Base-by-base conservation (phyloP, 2,888 invertebrate species). In the Amphiduros pacificus region DNA sequence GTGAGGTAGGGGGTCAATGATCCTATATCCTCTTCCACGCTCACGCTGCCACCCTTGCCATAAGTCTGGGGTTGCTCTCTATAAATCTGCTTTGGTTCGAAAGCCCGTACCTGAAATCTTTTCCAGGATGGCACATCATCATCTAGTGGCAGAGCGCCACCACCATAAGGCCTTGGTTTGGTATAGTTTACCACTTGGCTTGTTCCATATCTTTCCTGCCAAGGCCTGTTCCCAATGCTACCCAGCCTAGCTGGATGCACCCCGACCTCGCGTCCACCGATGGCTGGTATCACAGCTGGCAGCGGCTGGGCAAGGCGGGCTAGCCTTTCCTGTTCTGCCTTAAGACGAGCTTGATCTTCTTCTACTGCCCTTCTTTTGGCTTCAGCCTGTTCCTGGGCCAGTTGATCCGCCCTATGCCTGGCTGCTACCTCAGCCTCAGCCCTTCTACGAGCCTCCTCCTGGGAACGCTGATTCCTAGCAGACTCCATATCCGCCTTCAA, bases 391-490 rank as follows among this genome's bases (percentile, higher is more conserved):
- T 22, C 4, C n/a, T n/a, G n/a, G 6, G 44, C 44, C 6, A 44
- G n/a, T 5, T 5, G 20, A 44, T 44, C 44, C n/a, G 44, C 44
- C 22, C 22, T 22, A 44, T 22, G 44, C 22, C 44, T 5, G 5
- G 44, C 44, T 11, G 44, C 44, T 44, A 20, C 44, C n/a, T 44
- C 44, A 44, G 44, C 44, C n/a, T 44, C 44, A 44, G 20, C 44
- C 5, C 20, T 4, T 22, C 44, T 5, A 22, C 44, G 44, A 11
- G 44, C 44, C n/a, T 44, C 44, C 22, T 44, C 44, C n/a, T 44
- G 44, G 9, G n/a, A n/a, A n/a, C n/a, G n/a, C n/a, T n/a, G n/a
- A n/a, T n/a, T n/a, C n/a, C n/a, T n/a, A n/a, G n/a, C n/a, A n/a
- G n/a, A n/a, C n/a, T n/a, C n/a, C n/a, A n/a, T n/a, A n/a, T n/a